Percentiles rank a stretch among this genome's conserved stretches.
phyloP scores from a whole-genome alignment of 2,888 invertebrate species.

The Salticus scenicus region DNA sequence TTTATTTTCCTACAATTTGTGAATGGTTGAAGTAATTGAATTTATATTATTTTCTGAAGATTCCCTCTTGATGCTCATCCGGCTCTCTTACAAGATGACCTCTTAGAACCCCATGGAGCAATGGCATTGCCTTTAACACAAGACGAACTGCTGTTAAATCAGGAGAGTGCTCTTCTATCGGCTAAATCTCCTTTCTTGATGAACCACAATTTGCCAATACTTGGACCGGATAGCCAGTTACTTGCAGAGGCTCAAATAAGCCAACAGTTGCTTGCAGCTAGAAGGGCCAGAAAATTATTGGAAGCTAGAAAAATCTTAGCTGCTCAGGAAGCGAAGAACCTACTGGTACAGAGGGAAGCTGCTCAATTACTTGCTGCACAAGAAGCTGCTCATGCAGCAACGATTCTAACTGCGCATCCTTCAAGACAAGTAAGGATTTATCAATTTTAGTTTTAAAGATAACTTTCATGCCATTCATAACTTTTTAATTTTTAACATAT shows the following conservation, averaged over 20 bases:
- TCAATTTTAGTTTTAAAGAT: background rate
- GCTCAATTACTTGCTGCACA: conserved; percentile 16
- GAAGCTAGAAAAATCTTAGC: conserved; percentile 54
- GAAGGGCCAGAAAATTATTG: conserved; percentile 45
- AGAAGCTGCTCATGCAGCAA: conserved; percentile 6
- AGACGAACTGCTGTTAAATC: conserved; percentile 43
- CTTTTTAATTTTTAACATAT: too few relatives aligned
- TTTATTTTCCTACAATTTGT: too few relatives aligned
- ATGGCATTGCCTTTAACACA: conserved; percentile 23
- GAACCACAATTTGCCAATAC: background rate
- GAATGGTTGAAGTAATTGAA: too few relatives aligned
- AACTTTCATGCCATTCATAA: too few relatives aligned
- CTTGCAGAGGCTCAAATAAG: conserved; percentile 34
- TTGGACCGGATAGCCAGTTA: conserved; percentile 4
- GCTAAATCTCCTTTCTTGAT: conserved; percentile 31
- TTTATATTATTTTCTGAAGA: too few relatives aligned
- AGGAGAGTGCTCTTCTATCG: conserved; percentile 40
- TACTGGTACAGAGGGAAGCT: conserved; percentile 34
- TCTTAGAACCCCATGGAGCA: conserved; percentile 41
- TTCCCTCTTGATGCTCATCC: conserved; percentile 39
- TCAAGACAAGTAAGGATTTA: conserved; percentile 28
- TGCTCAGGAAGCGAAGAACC: conserved; percentile 42
- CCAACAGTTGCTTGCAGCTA: conserved; percentile 51
- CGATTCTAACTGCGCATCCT: conserved; percentile 25
- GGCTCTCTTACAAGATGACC: conserved; percentile 38